Evolutionary conservation across 2,797 vertebrate genomes (phyloP).

Genomic region (Urocyon cinereoargenteus): DNA sequence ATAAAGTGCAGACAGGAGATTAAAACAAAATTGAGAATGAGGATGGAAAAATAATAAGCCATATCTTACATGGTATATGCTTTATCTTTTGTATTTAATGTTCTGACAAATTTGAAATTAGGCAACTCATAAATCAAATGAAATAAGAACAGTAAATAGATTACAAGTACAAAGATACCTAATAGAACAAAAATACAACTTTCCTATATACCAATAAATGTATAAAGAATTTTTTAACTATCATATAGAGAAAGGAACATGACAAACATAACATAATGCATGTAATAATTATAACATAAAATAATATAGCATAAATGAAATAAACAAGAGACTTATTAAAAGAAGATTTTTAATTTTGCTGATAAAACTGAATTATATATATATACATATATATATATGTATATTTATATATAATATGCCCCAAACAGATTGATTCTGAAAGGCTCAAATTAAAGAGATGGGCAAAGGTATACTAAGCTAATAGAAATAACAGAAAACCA

Average conservation of each 20-base stretch:
- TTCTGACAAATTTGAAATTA: background rate
- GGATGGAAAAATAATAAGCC: background rate
- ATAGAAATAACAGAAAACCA: background rate
- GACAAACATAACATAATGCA: background rate
- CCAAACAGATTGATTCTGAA: background rate
- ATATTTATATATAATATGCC: too few species aligned
- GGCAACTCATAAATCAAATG: background rate
- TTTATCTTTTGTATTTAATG: background rate
- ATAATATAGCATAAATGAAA: background rate
- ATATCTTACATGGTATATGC: background rate
- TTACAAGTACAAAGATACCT: background rate
- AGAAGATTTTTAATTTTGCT: background rate
- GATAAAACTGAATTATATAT: background rate
- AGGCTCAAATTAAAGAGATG: background rate
- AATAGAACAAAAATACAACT: background rate
- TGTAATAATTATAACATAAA: background rate
- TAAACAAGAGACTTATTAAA: background rate
- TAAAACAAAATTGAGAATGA: background rate
- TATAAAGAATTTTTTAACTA: background rate
- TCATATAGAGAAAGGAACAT: background rate
- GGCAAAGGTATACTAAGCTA: background rate
- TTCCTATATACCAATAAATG: too few species aligned
- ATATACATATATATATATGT: too few species aligned
- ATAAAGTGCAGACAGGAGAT: background rate
- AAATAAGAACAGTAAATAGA: background rate